Evolutionary conservation across 2,888 invertebrate species (phyloP).

Genomic region (Trypoxylon attenuatum): DNA sequence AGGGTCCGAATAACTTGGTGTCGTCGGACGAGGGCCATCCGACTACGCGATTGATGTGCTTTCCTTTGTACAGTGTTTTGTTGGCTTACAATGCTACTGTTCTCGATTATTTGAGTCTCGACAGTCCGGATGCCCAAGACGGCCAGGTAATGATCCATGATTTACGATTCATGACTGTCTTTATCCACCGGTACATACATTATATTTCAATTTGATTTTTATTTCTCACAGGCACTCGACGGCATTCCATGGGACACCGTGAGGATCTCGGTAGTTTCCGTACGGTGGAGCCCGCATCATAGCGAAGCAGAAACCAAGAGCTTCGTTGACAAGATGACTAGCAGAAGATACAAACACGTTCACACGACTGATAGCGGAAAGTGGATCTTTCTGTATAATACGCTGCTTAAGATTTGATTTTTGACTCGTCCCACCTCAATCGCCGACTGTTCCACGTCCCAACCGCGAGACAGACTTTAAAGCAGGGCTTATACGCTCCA

Average conservation of each 20-base stretch:
- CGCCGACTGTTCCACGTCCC: slow-evolving; percentile 17
- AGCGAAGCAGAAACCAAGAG: slow-evolving; percentile 66
- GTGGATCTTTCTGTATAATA: slow-evolving; percentile 67
- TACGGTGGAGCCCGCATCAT: slow-evolving; percentile 69
- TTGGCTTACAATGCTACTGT: slow-evolving; percentile 83
- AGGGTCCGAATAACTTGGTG: slow-evolving; percentile 70
- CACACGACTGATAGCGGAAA: slow-evolving; percentile 64
- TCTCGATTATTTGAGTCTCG: slow-evolving; percentile 84
- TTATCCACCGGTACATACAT: no score
- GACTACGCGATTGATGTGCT: slow-evolving; percentile 85
- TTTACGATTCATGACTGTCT: no score
- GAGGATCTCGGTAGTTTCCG: slow-evolving; percentile 68
- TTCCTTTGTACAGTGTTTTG: slow-evolving; percentile 88
- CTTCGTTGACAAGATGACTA: slow-evolving; percentile 65
- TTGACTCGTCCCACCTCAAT: slow-evolving; percentile 22
- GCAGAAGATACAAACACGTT: slow-evolving; percentile 64
- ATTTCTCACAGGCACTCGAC: slow-evolving; percentile 64
- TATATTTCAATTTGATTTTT: no score
- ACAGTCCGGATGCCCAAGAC: slow-evolving; percentile 71
- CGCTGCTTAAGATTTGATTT: slow-evolving; percentile 64
- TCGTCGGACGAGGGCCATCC: slow-evolving; percentile 66
- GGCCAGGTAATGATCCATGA: slow-evolving; percentile 55
- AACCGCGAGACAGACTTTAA: no score
- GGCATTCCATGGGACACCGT: slow-evolving; percentile 71
- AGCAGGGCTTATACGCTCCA: no score